Evolutionary conservation across 2,888 invertebrate species (phyloP).

Genomic region (Laspeyria flexula): DNA sequence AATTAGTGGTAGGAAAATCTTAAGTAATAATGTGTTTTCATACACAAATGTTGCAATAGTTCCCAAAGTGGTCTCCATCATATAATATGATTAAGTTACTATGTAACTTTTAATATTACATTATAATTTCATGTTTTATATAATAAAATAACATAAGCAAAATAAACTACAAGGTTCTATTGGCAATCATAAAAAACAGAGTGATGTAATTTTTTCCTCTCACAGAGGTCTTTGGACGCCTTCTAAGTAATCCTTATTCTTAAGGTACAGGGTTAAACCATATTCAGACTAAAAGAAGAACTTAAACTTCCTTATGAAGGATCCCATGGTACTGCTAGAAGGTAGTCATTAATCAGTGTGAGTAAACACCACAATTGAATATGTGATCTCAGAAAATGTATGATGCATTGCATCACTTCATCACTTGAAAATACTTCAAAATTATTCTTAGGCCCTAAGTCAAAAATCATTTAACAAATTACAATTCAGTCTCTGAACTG

Average conservation of each 20-base stretch:
- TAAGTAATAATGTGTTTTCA: no score
- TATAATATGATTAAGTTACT: conserved; percentile 11
- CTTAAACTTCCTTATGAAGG: neutral
- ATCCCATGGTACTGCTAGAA: neutral
- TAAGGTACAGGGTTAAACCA: conserved; percentile 50
- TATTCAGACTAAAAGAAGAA: conserved; percentile 15
- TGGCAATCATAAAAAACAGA: conserved; percentile 13
- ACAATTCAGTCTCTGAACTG: conserved; percentile 65
- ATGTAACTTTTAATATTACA: conserved; percentile 15
- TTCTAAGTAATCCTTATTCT: conserved; percentile 31
- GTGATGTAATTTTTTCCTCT: conserved; percentile 21
- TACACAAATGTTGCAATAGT: no score
- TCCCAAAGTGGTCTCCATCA: neutral
- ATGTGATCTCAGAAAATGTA: conserved; percentile 25
- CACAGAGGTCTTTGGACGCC: conserved; percentile 19
- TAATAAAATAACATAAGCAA: conserved; percentile 27
- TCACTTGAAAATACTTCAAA: conserved; percentile 34
- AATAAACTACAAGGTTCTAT: conserved; percentile 14
- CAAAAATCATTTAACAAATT: conserved; percentile 38
- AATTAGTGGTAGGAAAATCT: conserved; percentile 7
- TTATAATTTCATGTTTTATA: conserved; percentile 13
- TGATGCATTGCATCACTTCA: conserved; percentile 25
- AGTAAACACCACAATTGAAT: conserved; percentile 24
- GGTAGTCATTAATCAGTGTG: neutral
- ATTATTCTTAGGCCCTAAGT: conserved; percentile 46